Evolutionary conservation across 2,113 vertebrate genomes (phyloP).

Genomic region (Tragelaphus buxtoni): DNA sequence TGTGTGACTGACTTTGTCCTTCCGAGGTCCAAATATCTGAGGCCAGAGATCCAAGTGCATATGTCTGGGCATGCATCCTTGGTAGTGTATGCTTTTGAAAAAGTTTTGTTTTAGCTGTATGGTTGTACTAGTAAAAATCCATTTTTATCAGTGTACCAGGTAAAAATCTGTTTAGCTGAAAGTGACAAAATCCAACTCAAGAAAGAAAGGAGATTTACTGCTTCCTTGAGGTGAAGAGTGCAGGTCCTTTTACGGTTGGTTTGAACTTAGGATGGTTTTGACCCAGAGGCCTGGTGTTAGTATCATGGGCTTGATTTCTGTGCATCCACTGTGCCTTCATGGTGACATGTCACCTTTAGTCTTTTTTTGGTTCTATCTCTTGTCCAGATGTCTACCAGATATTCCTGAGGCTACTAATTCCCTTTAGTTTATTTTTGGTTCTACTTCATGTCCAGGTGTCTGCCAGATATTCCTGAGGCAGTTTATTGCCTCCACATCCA

Average conservation of each 20-base stretch:
- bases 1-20: neutral
- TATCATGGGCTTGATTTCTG: neutral
- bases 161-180: neutral
- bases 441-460: neutral
- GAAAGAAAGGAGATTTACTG: neutral
- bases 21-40: neutral
- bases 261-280: neutral
- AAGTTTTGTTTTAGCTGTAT: conserved; percentile 10
- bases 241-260: neutral
- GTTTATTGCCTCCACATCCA: neutral
- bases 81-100: neutral
- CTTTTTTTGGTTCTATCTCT: neutral
- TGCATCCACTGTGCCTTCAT: neutral
- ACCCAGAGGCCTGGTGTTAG: neutral
- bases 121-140: neutral
- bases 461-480: neutral
- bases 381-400: neutral
- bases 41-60: neutral
- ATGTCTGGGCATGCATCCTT: neutral
- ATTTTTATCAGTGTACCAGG: neutral
- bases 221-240: neutral
- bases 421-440: neutral
- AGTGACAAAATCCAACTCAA: neutral
- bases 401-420: neutral
- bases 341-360: neutral